These are phyloP conservation scores for Spisula subtruncata DNA, from an alignment of 2,888 invertebrate species.

Conservation along the genomic window DNA sequence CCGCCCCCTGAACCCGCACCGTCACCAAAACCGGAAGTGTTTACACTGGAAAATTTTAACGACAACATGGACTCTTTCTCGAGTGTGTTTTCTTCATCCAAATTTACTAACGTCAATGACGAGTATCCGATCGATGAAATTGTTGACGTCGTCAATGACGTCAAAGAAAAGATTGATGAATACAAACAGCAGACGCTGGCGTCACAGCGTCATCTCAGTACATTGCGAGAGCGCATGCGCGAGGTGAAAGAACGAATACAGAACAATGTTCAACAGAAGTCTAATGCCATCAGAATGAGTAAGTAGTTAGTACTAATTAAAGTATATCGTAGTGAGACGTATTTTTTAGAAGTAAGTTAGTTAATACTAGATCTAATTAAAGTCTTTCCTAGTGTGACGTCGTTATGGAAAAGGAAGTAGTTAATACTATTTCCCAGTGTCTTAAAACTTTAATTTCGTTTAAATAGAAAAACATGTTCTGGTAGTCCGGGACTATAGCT, in stretches of 20 bases:
- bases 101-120: constrained; percentile 74
- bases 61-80: constrained; percentile 74
- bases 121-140: constrained; percentile 82
- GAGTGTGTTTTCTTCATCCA: constrained; percentile 72
- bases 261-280: constrained; percentile 76
- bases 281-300: constrained; percentile 76
- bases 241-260: constrained; percentile 80
- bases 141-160: constrained; percentile 72
- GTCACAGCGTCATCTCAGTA: constrained; percentile 77
- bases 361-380: too few species aligned
- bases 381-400: too few species aligned
- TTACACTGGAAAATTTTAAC: constrained; percentile 77
- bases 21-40: constrained; percentile 68
- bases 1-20: constrained; percentile 48
- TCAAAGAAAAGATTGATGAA: constrained; percentile 78
- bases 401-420: too few species aligned
- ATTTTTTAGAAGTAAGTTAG: too few species aligned
- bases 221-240: constrained; percentile 75
- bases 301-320: constrained; percentile 46
- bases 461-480: too few species aligned
- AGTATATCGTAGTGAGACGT: too few species aligned
- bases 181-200: constrained; percentile 77
- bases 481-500: too few species aligned
- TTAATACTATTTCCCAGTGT: too few species aligned
- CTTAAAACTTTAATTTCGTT: too few species aligned